Evolutionary conservation across 2,797 vertebrate genomes (phyloP).

Genomic region (Benthosema pterotum): DNA sequence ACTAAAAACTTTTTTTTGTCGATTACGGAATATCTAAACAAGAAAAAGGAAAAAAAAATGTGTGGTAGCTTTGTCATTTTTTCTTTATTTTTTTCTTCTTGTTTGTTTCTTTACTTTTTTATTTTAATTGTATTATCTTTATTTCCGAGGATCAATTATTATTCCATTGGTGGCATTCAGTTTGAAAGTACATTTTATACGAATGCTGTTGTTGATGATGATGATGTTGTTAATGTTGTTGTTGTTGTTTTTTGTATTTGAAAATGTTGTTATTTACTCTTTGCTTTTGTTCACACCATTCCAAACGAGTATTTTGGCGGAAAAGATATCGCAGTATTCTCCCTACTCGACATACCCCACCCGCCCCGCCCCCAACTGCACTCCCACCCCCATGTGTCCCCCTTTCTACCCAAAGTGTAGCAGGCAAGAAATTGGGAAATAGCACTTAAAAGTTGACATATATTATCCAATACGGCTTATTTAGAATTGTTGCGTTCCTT

Average conservation of each 20-base stretch:
- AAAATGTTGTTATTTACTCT: slow-evolving; percentile 65
- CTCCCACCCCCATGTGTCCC: slow-evolving; percentile 25
- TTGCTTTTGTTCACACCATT: slow-evolving; percentile 77
- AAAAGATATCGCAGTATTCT: slow-evolving; percentile 69
- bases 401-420: slow-evolving; percentile 64
- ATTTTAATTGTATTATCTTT: slow-evolving; percentile 67
- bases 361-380: slow-evolving; percentile 30
- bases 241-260: slow-evolving; percentile 51
- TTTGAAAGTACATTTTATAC: slow-evolving; percentile 68
- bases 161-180: slow-evolving; percentile 71
- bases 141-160: slow-evolving; percentile 73
- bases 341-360: slow-evolving; percentile 49
- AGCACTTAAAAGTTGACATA: slow-evolving; percentile 80
- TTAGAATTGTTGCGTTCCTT: slow-evolving; percentile 58
- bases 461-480: slow-evolving; percentile 71
- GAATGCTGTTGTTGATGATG: slow-evolving; percentile 58
- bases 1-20: slow-evolving; percentile 70
- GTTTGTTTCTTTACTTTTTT: slow-evolving; percentile 34
- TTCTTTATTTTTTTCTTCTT: slow-evolving; percentile 48
- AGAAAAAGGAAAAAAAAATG: slow-evolving; percentile 41
- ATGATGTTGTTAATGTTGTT: too few species aligned
- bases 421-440: slow-evolving; percentile 74
- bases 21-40: slow-evolving; percentile 69
- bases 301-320: slow-evolving; percentile 72
- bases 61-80: slow-evolving; percentile 80